phyloP scores from a whole-genome alignment of 1,140 invertebrate genomes.

The Diabrotica virgifera region DNA sequence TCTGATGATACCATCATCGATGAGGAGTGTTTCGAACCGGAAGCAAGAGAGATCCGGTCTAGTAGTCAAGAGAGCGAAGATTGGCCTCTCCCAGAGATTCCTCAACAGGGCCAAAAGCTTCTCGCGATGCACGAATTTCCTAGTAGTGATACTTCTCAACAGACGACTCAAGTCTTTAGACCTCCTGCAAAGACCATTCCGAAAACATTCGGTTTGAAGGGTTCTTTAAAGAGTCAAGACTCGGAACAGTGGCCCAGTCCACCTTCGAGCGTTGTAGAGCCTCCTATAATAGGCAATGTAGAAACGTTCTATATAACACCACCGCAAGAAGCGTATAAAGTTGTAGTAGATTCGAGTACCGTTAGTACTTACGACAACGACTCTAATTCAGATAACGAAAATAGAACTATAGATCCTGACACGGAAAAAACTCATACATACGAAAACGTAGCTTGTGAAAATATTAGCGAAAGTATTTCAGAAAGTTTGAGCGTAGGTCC shows the following conservation, averaged over 20 bases:
- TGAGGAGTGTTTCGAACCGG: conserved; percentile 44
- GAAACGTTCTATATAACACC: conserved; percentile 80
- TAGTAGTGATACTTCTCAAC: conserved; percentile 46
- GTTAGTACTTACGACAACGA: conserved; percentile 46
- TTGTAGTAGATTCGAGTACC: conserved; percentile 54
- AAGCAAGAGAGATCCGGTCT: conserved; percentile 40
- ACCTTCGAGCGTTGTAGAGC: conserved; percentile 64
- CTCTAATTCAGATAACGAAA: conserved; percentile 54
- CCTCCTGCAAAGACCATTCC: conserved; percentile 43
- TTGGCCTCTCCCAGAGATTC: conserved; percentile 66
- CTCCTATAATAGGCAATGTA: conserved; percentile 70
- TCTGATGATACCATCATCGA: conserved; percentile 50
- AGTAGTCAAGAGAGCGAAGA: conserved; percentile 67
- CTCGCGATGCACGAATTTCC: conserved; percentile 45
- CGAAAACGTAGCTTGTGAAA: conserved; percentile 44
- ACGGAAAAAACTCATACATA: conserved; percentile 45
- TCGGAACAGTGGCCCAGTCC: conserved; percentile 77
- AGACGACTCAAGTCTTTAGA: conserved; percentile 47
- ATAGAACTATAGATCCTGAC: conserved; percentile 54
- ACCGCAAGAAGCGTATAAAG: conserved; percentile 63
- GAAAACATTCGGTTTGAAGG: conserved; percentile 44
- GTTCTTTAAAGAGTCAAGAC: conserved; percentile 54
- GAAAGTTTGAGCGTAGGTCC: conserved; percentile 42
- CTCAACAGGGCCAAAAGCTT: conserved; percentile 42
- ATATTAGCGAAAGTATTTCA: conserved; percentile 39